A percentile compares a stretch with the other conserved stretches of the same genome.
phyloP scores from a whole-genome alignment of 1,140 invertebrate species.

The Hycleus phaleratus region DNA sequence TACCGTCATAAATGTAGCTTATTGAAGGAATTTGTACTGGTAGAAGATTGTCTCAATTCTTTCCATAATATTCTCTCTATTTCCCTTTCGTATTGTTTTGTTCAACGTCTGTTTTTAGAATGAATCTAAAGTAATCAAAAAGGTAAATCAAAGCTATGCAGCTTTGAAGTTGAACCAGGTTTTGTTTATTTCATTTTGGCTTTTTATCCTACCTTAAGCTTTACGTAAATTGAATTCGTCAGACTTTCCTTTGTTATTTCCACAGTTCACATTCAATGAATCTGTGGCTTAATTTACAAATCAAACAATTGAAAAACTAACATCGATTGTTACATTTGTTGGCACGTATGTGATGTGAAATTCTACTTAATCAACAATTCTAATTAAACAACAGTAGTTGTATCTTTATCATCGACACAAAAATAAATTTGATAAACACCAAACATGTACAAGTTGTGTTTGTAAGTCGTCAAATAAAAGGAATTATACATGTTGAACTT shows the following conservation, averaged over 20 bases:
- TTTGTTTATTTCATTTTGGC: slow-evolving; percentile 23
- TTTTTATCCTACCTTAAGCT: slow-evolving; percentile 23
- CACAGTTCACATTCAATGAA: neutral
- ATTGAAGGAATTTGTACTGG: slow-evolving; percentile 12
- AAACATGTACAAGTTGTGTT: slow-evolving; percentile 25
- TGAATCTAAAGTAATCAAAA: slow-evolving; percentile 21
- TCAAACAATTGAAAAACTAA: neutral
- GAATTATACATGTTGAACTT: slow-evolving; percentile 6
- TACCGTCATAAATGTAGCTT: slow-evolving; percentile 34
- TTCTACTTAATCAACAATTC: neutral
- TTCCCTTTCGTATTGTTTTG: neutral
- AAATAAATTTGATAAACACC: slow-evolving; percentile 22
- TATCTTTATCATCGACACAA: no score
- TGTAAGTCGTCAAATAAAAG: slow-evolving; percentile 25
- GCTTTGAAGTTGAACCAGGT: slow-evolving; percentile 15
- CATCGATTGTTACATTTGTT: neutral
- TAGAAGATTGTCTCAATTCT: slow-evolving; percentile 3
- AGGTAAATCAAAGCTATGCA: slow-evolving; percentile 25
- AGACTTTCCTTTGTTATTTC: slow-evolving; percentile 14
- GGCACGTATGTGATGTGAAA: neutral
- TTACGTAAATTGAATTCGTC: slow-evolving; percentile 23
- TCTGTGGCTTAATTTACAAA: neutral
- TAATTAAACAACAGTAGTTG: neutral
- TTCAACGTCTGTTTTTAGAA: neutral
- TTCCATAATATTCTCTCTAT: neutral